Conservation (phyloP, 2,113 vertebrate species). For the Cettia cetti region DNA sequence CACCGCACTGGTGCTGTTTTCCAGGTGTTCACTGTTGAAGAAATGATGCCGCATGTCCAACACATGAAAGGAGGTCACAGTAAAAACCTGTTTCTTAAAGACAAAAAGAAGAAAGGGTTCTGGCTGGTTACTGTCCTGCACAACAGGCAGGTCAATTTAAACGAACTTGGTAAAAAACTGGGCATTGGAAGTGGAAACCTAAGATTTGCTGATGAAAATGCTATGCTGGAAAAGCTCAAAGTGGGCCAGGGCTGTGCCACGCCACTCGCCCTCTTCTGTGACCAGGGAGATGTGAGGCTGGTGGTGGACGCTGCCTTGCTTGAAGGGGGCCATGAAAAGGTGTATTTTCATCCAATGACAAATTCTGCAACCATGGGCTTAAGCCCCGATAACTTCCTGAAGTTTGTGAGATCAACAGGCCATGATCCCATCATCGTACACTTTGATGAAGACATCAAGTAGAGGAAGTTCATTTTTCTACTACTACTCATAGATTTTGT, state of each 20-base stretch:
- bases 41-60: slow-evolving; percentile 92
- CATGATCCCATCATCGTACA: slow-evolving; percentile 79
- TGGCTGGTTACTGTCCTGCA: slow-evolving; percentile 88
- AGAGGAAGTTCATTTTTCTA: neutral
- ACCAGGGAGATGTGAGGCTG: slow-evolving; percentile 77
- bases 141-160: slow-evolving; percentile 84
- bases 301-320: slow-evolving; percentile 86
- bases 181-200: slow-evolving; percentile 87
- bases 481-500: neutral
- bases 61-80: slow-evolving; percentile 83
- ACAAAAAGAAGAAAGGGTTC: slow-evolving; percentile 92
- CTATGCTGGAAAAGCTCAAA: slow-evolving; percentile 87
- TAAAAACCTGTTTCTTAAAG: slow-evolving; percentile 94
- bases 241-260: slow-evolving; percentile 89
- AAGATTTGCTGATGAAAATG: slow-evolving; percentile 85
- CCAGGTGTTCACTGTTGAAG: slow-evolving; percentile 93
- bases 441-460: slow-evolving; percentile 55
- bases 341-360: slow-evolving; percentile 94
- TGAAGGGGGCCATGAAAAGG: slow-evolving; percentile 76
- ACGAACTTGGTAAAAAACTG: slow-evolving; percentile 88
- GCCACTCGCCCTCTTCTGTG: slow-evolving; percentile 86
- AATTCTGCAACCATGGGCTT: slow-evolving; percentile 88
- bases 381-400: slow-evolving; percentile 81
- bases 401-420: slow-evolving; percentile 85
- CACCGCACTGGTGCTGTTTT: neutral